phyloP scores from a whole-genome alignment of 2,113 vertebrate species.

The Platysternon megacephalum region DNA sequence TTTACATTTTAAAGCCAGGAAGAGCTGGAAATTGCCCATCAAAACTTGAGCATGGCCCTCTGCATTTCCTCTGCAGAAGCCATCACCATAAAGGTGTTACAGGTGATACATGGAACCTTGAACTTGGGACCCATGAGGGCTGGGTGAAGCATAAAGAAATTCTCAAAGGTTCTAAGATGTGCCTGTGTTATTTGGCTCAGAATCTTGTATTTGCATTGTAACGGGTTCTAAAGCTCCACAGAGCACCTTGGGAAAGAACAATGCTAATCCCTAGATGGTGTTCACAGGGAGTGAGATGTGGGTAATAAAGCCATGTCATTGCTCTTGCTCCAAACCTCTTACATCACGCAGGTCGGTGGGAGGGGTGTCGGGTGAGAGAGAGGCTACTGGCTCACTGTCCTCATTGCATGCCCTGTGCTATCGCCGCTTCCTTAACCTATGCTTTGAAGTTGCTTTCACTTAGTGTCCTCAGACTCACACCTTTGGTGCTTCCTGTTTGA shows the following conservation, averaged over 20 bases:
- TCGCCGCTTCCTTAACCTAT: neutral
- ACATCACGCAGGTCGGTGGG: neutral
- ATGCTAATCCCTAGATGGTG: neutral
- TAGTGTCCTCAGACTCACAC: neutral
- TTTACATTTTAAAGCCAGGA: neutral
- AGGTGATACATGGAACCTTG: neutral
- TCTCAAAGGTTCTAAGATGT: neutral
- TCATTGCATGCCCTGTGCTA: neutral
- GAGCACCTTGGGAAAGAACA: neutral
- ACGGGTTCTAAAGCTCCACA: neutral
- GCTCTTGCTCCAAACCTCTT: neutral
- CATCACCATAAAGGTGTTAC: neutral
- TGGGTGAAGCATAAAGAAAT: neutral
- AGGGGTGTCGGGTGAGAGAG: neutral
- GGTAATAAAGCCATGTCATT: neutral
- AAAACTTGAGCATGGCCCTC: neutral
- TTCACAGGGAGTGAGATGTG: neutral
- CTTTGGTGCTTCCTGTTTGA: neutral
- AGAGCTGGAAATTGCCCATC: neutral
- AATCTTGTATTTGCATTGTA: neutral
- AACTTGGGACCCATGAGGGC: neutral
- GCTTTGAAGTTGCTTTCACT: neutral
- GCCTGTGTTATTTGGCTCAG: neutral
- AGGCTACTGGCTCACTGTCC: neutral
- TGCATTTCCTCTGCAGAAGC: neutral